Percentiles rank a stretch among this genome's conserved stretches.
Conservation (phyloP, 2,797 vertebrate genomes). For the Schizopygopsis malacanthus region DNA sequence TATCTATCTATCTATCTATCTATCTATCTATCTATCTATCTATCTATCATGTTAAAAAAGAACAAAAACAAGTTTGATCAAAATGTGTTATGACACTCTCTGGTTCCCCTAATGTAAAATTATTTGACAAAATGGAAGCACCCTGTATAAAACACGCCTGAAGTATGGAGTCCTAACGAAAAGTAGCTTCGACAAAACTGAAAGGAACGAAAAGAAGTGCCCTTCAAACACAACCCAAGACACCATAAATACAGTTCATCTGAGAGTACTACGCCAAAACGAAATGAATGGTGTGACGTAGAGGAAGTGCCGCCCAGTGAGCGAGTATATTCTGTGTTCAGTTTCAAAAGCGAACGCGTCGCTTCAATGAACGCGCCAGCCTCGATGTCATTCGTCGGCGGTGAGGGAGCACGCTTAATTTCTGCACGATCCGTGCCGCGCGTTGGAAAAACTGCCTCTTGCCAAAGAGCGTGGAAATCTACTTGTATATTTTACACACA, state of each 20-base stretch:
- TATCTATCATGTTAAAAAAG: too few species aligned
- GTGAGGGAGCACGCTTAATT: conserved; percentile 31
- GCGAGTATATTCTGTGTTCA: background rate
- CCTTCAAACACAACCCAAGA: conserved; percentile 13
- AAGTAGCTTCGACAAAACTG: conserved; percentile 16
- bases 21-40: too few species aligned
- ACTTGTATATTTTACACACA: background rate
- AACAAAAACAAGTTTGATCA: background rate
- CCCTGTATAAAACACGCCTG: background rate
- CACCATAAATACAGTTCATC: background rate
- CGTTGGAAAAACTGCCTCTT: background rate
- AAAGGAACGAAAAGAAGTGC: conserved; percentile 16
- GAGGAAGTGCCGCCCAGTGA: conserved; percentile 55
- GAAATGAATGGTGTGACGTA: conserved; percentile 65
- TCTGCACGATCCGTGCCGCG: conserved; percentile 15
- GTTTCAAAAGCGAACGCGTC: conserved; percentile 13
- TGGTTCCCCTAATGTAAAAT: background rate
- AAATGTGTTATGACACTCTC: background rate
- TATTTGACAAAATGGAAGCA: background rate
- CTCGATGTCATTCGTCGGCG: conserved; percentile 7
- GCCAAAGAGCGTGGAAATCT: conserved; percentile 24
- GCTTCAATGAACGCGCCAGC: conserved; percentile 44
- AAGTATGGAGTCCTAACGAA: background rate
- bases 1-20: too few species aligned
- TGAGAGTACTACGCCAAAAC: conserved; percentile 25